Base-by-base conservation (phyloP, 2,113 vertebrate species). In the Hypomesus transpacificus region DNA sequence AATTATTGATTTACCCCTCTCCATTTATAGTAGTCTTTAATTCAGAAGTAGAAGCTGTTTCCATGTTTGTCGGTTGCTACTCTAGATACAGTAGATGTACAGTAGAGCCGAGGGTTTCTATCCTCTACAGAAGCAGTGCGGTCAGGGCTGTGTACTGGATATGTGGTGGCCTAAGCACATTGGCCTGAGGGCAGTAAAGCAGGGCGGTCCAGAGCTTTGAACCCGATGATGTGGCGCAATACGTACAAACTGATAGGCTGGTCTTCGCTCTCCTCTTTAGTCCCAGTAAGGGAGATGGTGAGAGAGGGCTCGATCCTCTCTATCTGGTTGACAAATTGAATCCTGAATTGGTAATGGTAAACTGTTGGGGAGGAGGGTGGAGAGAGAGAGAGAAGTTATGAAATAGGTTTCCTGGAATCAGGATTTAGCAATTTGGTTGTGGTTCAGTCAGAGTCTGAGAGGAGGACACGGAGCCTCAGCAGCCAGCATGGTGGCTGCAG, bases 321-420 rank as follows among this genome's bases (percentile, higher is more conserved):
- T 3, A 83, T 89, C 85, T 93, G 91, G 70, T 91, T 94, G 82
- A 93, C 85, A 79, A 96, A 93, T 80, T 94, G 93, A 75, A 98
- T 93, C 90, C 93, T 97, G 87, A 98, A 92, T 85, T 96, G 96
- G 76, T 96, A 97, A 78, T 98, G 96, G 78, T 93, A 95, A 73
- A 97, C 96, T 98, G 81, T 26, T 76, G 65, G 11, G 31, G 31
- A 5, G 31, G 31, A 7, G 31, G 31, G 9, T 17, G 1, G 28
- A 22, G 57, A 21, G 4, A 22, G 11, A 13, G 16, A 18, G 28
- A 39, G 61, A 28, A 26, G 21, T 24, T 6, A 61, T 14, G 24
- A 26, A 24, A 61, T 24, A 14, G 4, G 13, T 24, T 46, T 46
- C 13, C 39, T 11, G 11, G 39, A 46, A 46, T 46, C 39, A 46